Evolutionary conservation across 2,113 vertebrate genomes (phyloP), one percentile per base, ranked within the genome.

Genomic region (Enhydra lutris): DNA sequence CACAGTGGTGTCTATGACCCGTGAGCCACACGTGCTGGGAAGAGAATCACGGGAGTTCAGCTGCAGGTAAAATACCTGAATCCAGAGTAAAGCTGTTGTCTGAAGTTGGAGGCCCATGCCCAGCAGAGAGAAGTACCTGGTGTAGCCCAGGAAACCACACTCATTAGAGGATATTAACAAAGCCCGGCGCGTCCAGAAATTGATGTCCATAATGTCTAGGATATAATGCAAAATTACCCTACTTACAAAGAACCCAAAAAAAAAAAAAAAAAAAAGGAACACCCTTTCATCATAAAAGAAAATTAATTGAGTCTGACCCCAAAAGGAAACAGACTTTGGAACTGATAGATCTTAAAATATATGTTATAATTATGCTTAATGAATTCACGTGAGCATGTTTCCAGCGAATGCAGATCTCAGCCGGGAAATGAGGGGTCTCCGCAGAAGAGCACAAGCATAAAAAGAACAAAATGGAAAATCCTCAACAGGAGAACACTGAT

Each of bases 11-110:
- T 31, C 69, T 52, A 23, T 50, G 67, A 15, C 50, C 59, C 1
- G 0, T 12, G n/a, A 50, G 4, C 24, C 57, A 6, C 29, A 23
- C 7, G 0, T 2, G 45, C 23, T 3, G 17, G 34, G 6, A 36
- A 45, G 50, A 55, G 9, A 71, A 31, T 24, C 69, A 52, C 20
- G 67, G 59, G 36, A 42, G 17, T 24, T 79, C 36, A 2, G 23
- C 69, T 23, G 50, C 59, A 42, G 57, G 23, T 11, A 13, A n/a
- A 88, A 18, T 21, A 13, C 6, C n/a, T 6, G 11, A 52, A 8
- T 10, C 2, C 4, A 61, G 20, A 31, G 3, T 20, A 14, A 69
- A 34, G 73, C 17, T 39, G 21, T 63, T 79, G 6, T 71, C n/a
- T 21, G 15, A 31, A 29, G 23, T 13, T 39, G 31, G 12, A 18